These are phyloP conservation scores for Minunthozetes semirufus DNA, from an alignment of 2,888 invertebrate genomes.

Conservation along the genomic window DNA sequence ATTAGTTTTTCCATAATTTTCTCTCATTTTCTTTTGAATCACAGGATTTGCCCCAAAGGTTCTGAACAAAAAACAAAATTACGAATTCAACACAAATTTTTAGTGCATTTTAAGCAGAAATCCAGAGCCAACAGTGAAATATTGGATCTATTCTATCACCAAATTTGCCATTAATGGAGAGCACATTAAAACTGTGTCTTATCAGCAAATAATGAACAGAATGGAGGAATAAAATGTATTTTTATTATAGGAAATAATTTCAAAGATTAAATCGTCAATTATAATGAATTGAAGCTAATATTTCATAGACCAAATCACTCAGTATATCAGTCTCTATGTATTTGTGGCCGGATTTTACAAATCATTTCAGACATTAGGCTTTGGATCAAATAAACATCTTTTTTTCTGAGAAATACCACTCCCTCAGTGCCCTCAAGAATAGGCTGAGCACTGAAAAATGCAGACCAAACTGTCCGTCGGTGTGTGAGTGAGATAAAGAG, in stretches of 20 bases:
- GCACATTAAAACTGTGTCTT: background rate
- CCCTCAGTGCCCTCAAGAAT: too few relatives aligned
- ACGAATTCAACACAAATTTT: background rate
- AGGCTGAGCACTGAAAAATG: too few relatives aligned
- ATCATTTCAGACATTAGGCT: background rate
- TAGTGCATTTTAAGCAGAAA: too few relatives aligned
- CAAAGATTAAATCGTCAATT: conserved; percentile 6
- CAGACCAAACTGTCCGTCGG: too few relatives aligned
- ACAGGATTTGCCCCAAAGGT: background rate
- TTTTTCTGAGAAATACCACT: too few relatives aligned
- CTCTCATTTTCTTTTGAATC: background rate
- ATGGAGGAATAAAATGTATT: background rate
- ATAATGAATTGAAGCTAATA: background rate
- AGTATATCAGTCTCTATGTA: background rate
- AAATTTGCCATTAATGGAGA: background rate
- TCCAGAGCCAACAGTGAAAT: too few relatives aligned
- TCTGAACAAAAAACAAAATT: background rate
- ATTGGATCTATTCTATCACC: background rate
- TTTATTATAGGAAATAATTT: background rate
- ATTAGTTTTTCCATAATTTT: background rate
- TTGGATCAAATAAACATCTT: background rate
- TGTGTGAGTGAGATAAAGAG: too few relatives aligned
- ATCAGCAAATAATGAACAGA: background rate
- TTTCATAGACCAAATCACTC: background rate
- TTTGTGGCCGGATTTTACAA: background rate